Percentiles rank a stretch among this genome's conserved stretches.
Evolutionary conservation across 2,888 invertebrate genomes (phyloP).

Genomic region (Caenorhabditis panamensis): DNA sequence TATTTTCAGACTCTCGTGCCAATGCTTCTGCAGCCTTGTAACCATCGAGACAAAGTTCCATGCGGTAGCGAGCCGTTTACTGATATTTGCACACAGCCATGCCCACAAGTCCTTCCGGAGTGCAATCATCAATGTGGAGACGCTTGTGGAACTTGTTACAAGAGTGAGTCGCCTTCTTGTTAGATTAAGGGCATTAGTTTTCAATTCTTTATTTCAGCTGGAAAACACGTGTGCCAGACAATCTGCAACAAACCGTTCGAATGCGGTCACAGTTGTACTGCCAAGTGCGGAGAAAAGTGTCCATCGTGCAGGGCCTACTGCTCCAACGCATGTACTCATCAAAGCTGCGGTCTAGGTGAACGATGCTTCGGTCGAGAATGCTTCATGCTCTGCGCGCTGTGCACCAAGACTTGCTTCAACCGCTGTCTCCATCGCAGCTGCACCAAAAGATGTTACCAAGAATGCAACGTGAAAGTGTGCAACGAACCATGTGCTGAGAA

Average conservation of each 20-base stretch:
- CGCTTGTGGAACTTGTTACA: conserved; percentile 36
- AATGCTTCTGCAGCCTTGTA: conserved; percentile 33
- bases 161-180: conserved; percentile 14
- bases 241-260: conserved; percentile 85
- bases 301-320: conserved; percentile 79
- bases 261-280: conserved; percentile 84
- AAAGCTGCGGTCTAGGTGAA: conserved; percentile 36
- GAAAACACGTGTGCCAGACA: conserved; percentile 74
- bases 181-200: no score
- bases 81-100: conserved; percentile 22
- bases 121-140: conserved; percentile 52
- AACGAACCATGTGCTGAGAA: conserved; percentile 81
- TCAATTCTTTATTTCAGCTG: conserved; percentile 5
- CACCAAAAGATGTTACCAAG: conserved; percentile 80
- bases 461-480: conserved; percentile 82
- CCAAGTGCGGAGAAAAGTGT: conserved; percentile 78
- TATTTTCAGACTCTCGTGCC: conserved; percentile 7
- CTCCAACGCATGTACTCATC: conserved; percentile 33
- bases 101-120: conserved; percentile 13
- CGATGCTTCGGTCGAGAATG: conserved; percentile 69
- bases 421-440: conserved; percentile 82
- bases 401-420: conserved; percentile 80
- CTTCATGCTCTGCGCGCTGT: conserved; percentile 79
- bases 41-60: conserved; percentile 10
- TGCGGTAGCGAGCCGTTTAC: conserved; percentile 17